Evolutionary conservation across 2,888 invertebrate species (phyloP), one percentile per base, ranked within the genome.

Genomic region (Limnephilus auricula): DNA sequence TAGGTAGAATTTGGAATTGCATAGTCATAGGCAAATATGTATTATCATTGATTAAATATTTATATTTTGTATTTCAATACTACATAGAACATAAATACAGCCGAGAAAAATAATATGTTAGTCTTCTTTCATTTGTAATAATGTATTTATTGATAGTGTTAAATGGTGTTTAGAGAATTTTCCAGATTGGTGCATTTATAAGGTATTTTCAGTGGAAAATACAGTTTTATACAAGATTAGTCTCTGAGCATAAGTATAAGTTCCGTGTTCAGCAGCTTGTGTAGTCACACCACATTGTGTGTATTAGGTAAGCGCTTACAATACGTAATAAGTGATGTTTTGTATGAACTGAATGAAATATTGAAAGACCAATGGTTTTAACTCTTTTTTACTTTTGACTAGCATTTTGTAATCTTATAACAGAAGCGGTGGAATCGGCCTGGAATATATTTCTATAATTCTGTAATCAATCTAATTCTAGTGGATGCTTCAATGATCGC

Each of bases 11-110:
- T 89, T 80, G 90, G 90, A 92, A 92, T 92, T 92, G 92, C 92
- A 92, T 92, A 92, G 92, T 92, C 90, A 90, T 92, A 92, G 90
- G 90, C 92, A 92, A 92, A 83, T 90, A 90, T 82, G n/a, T 78
- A 65, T 82, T 91, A 91, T 82, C 30, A 88, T 34, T 83, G 79
- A 83, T 45, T 34, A 34, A 85, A 40, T 90, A 90, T 90, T 65
- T 90, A 79, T 87, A 79, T 87, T 86, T 40, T 65, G 37, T 91
- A 89, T 89, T 78, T 37, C 65, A 65, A 91, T 89, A 80, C 50
- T 85, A 86, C 45, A 65, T 82, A 89, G 80, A 86, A 83, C 45
- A 88, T 65, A 91, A 88, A 89, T 86, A 45, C 15, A 79, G 88
- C 65, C 25, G 65, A 65, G 65, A 65, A 65, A n/a, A 89, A 40